Evolutionary conservation across 1,140 invertebrate species (phyloP), one percentile per base, ranked within the genome.

Genomic region (Drosophila azteca): DNA sequence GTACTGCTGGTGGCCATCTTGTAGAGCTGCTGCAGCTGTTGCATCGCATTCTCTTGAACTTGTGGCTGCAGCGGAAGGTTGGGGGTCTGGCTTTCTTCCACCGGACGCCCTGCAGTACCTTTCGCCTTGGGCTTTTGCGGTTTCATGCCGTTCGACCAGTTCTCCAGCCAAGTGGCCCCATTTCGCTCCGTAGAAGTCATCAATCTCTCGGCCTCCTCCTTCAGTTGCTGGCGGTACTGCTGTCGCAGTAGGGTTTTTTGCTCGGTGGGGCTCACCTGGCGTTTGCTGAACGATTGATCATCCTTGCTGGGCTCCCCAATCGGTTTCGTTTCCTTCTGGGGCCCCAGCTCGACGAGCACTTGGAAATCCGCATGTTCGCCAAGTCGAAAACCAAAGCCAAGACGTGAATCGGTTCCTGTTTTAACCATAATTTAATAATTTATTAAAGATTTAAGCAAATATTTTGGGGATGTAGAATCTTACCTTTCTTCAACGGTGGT

Each of bases 401-500:
- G 55, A 49, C 95, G 93, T 1, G 96, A 96, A 90, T 97, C 96
- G 24, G 95, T 96, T 65, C 96, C 96, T 97, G 88, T 48, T 8
- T 49, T 6, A 11, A 26, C 15, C 1, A 24, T 3, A 20, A 26
- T 39, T 39, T 22, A 45, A 55, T 20, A 1, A 49, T 43, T 17
- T 7, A 8, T 26, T 51, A 8, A 2, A 26, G 0, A 17, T 6
- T 29, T 29, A 6, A 29, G 6, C 24, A 7, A 15, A 20, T 20
- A 20, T 20, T 20, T 20, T 20, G 17, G 17, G 17, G 17, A 26
- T 26, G 5, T 26, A 26, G 24, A 3, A 3, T 22, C 78, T 92
- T 93, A 95, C 95, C 96, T 95, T 96, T 97, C 77, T 95, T 96
- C 8, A 97, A 94, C 3, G 95, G 95, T n/a, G 96, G 96, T 59